Conservation (phyloP, 1,140 invertebrate genomes). For the Wasmannia auropunctata region DNA sequence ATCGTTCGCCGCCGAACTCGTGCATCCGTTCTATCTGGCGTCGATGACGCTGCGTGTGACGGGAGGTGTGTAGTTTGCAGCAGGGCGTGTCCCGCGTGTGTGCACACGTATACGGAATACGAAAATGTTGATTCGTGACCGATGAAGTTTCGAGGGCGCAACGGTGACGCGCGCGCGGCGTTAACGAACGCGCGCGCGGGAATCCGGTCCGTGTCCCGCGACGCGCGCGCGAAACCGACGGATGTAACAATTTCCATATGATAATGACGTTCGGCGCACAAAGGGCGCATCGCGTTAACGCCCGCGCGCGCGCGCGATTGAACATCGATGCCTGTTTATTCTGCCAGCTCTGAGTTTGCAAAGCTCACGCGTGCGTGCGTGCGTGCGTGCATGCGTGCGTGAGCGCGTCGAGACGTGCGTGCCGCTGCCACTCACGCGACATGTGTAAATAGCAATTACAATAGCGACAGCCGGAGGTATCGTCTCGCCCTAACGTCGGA, state of each 20-base stretch:
- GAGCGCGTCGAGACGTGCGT: constrained; percentile 15
- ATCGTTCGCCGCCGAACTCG: constrained; percentile 46
- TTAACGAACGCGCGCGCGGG: constrained; percentile 15
- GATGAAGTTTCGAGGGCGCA: constrained; percentile 6
- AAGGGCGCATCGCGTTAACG: constrained; percentile 5
- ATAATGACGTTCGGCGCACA: constrained; percentile 31
- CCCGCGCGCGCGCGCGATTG: not conserved
- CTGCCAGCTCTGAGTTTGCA: not conserved
- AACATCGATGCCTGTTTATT: constrained; percentile 23
- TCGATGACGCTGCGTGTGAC: not conserved
- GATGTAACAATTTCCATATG: constrained; percentile 46
- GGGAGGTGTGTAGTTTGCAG: not conserved
- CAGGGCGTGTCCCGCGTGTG: not conserved
- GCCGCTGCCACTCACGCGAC: constrained; percentile 9
- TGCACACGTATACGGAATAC: not conserved
- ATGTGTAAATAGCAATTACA: constrained; percentile 38
- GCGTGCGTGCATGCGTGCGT: too few relatives aligned
- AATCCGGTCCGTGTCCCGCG: not conserved
- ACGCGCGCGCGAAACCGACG: not conserved
- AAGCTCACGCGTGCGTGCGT: not conserved
- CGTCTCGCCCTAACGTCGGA: not conserved
- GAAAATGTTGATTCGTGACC: constrained; percentile 7
- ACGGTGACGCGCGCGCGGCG: not conserved
- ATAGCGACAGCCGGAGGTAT: not conserved
- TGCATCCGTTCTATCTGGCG: not conserved